Percentiles rank a stretch among this genome's conserved stretches.
These are phyloP conservation scores for Acanthacorydalis orientalis DNA, from an alignment of 2,888 invertebrate genomes.

Conservation along the genomic window DNA sequence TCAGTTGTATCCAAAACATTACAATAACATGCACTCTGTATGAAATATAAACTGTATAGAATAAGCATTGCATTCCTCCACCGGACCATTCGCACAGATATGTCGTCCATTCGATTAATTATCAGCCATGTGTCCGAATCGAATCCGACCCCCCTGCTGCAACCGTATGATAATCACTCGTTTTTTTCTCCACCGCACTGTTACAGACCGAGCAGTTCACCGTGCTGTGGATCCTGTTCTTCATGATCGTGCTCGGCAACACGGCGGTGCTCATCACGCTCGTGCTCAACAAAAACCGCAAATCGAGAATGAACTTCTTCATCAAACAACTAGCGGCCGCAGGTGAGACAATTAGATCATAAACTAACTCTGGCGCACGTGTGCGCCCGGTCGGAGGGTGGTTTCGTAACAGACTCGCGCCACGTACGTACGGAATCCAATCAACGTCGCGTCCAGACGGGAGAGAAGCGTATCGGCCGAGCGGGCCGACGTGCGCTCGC, in stretches of 20 bases:
- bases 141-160: no score
- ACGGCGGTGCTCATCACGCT: conserved; percentile 42
- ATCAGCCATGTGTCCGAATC: no score
- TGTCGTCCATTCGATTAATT: no score
- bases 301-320: conserved; percentile 55
- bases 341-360: conserved; percentile 27
- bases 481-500: no score
- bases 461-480: neutral
- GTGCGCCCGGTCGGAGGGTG: no score
- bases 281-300: conserved; percentile 38
- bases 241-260: conserved; percentile 46
- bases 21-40: no score
- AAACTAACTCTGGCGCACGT: no score
- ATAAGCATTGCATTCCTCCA: no score
- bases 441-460: neutral
- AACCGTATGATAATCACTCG: no score
- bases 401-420: neutral
- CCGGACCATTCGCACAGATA: no score
- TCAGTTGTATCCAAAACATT: no score
- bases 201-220: conserved; percentile 46
- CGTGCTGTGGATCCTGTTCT: conserved; percentile 41
- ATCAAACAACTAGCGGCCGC: conserved; percentile 50
- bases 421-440: neutral
- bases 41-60: no score
- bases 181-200: conserved; percentile 13